Evolutionary conservation across 2,888 invertebrate genomes (phyloP), one percentile per base, ranked within the genome.

Genomic region (Pardosa pseudoannulata): DNA sequence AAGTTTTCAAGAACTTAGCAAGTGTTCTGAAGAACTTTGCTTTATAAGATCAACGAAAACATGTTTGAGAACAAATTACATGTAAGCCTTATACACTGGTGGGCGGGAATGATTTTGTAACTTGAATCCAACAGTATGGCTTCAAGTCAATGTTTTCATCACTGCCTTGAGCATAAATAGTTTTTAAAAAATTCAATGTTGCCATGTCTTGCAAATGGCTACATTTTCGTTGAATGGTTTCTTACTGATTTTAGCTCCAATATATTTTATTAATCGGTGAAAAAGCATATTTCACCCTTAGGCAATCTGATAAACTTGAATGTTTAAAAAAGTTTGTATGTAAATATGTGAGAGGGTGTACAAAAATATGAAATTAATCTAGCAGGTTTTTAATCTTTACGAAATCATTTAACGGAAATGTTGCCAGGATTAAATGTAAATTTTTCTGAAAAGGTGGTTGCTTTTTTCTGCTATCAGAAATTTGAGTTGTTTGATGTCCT

Each of bases 131-230:
- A n/a, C 9, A 36, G 9, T 9, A 19, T 62, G 65, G 29, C 6
- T 65, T 62, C 19, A 23, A 16, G 7, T 27, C 6, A 65, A 65
- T 41, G 28, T 46, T 29, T 71, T 28, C 29, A 29, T 46, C 71
- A 71, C 71, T 46, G 71, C 71, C 71, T 71, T 46, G 41, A 23
- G 16, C 19, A 29, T 29, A 29, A 28, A 65, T 2, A n/a, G 31
- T 27, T 62, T 62, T 46, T 46, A 46, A 46, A 46, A 46, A 46
- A 2, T 46, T 16, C 5, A 36, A 7, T 5, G 5, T 7, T 9
- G 11, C 46, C 16, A 16, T 46, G 7, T 16, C 9, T 36, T 9
- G 2, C 2, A 56, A 2, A 56, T 56, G 56, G 11, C 56, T 56
- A 23, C 23, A 3, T 56, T 23, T 56, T 11, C 23, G 11, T 23